These are phyloP conservation scores for Dyspetes luteomarginatus DNA, from an alignment of 2,888 invertebrate species.

Conservation along the genomic window DNA sequence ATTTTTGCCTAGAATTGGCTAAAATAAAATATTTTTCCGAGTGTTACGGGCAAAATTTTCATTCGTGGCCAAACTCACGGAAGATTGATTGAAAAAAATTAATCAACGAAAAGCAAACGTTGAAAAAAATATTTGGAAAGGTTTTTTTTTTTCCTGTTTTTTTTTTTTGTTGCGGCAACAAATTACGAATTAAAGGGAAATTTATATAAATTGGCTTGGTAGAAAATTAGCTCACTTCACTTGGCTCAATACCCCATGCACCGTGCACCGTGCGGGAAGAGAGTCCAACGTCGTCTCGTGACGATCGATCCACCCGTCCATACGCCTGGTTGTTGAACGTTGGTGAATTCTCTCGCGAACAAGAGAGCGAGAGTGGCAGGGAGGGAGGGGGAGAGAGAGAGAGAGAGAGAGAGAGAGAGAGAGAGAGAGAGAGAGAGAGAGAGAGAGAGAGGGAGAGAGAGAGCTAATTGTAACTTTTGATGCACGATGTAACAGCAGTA, in stretches of 20 bases:
- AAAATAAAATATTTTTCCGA: too few relatives aligned
- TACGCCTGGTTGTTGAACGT: slow-evolving; percentile 50
- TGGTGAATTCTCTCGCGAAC: not conserved
- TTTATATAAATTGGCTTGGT: not conserved
- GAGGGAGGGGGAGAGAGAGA: not conserved
- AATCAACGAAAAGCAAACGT: too few relatives aligned
- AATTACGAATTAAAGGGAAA: too few relatives aligned
- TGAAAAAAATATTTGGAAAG: too few relatives aligned
- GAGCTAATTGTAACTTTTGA: slow-evolving; percentile 39
- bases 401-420: not conserved
- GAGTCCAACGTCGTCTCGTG: slow-evolving; percentile 55
- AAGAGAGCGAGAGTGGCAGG: not conserved
- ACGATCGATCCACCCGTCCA: slow-evolving; percentile 57
- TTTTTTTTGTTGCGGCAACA: too few relatives aligned
- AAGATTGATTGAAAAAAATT: too few relatives aligned
- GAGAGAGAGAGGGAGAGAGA: not conserved
- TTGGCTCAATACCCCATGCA: slow-evolving; percentile 5
- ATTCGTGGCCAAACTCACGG: too few relatives aligned
- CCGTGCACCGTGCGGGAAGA: not conserved
- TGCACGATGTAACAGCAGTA: slow-evolving; percentile 18
- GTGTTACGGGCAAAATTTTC: too few relatives aligned
- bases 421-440: not conserved
- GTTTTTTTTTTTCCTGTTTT: too few relatives aligned
- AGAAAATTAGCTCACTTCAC: not conserved
- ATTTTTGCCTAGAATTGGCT: too few relatives aligned